Percentiles rank a stretch among this genome's conserved stretches.
phyloP scores from a whole-genome alignment of 2,888 invertebrate species.

The Plusia festucae region DNA sequence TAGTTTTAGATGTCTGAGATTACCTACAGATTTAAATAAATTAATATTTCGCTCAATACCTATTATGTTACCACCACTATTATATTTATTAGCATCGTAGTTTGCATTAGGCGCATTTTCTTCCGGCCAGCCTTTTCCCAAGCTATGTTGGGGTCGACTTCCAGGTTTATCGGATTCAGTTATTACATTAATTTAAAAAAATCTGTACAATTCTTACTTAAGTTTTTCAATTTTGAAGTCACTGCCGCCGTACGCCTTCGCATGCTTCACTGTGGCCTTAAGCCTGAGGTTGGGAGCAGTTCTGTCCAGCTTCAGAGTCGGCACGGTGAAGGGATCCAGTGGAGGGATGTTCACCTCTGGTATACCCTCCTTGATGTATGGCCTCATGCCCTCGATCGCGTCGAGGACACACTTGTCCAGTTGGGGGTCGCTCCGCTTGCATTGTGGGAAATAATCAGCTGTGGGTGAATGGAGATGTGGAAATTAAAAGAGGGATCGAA shows the following conservation, averaged over 20 bases:
- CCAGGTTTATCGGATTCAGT: too few relatives aligned
- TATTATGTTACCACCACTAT: not conserved
- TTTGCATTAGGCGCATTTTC: too few relatives aligned
- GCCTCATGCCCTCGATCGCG: slow-evolving; percentile 88
- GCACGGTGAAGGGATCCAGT: slow-evolving; percentile 91
- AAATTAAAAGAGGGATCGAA: not conserved
- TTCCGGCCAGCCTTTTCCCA: too few relatives aligned
- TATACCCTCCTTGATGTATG: slow-evolving; percentile 60
- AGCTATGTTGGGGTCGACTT: too few relatives aligned
- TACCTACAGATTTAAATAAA: too few relatives aligned
- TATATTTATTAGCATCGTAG: too few relatives aligned
- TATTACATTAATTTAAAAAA: too few relatives aligned
- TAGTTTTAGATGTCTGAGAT: not conserved
- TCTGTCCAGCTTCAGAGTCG: slow-evolving; percentile 91
- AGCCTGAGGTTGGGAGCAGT: slow-evolving; percentile 92
- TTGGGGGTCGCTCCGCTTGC: slow-evolving; percentile 66
- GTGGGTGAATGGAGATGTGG: slow-evolving; percentile 22
- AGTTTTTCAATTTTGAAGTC: slow-evolving; percentile 91
- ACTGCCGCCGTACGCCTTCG: slow-evolving; percentile 90
- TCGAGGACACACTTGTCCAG: slow-evolving; percentile 64
- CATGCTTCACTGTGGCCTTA: slow-evolving; percentile 91
- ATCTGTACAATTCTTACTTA: too few relatives aligned
- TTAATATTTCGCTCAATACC: too few relatives aligned
- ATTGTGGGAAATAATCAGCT: slow-evolving; percentile 69
- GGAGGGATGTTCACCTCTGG: slow-evolving; percentile 66